Conservation (phyloP, 2,888 invertebrate genomes). For the Aporophyla nigra region DNA sequence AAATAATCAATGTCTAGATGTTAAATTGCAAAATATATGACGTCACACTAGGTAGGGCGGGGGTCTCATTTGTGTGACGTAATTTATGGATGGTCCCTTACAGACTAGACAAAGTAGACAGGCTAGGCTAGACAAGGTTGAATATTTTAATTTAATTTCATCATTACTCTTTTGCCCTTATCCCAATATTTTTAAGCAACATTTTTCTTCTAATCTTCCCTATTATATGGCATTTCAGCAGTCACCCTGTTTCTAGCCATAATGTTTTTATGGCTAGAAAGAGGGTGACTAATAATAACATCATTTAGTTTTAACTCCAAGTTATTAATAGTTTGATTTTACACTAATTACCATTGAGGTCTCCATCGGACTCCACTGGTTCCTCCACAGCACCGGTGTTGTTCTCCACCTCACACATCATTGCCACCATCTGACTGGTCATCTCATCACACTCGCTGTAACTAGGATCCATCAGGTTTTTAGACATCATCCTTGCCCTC, state of each 20-base stretch:
- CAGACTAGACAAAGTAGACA: too few relatives aligned
- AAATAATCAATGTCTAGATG: too few relatives aligned
- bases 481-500: conserved; percentile 75
- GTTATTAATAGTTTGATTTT: neutral
- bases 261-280: neutral
- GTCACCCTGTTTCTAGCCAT: neutral
- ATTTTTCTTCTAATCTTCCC: neutral
- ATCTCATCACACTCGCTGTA: conserved; percentile 73
- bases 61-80: too few relatives aligned
- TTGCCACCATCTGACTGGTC: conserved; percentile 71
- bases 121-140: too few relatives aligned
- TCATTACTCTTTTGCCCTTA: neutral
- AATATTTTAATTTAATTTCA: neutral
- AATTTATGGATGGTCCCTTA: too few relatives aligned
- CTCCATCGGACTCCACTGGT: conserved; percentile 58
- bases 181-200: neutral
- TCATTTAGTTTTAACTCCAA: neutral
- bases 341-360: conserved; percentile 57
- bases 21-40: too few relatives aligned
- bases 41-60: too few relatives aligned
- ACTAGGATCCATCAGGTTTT: conserved; percentile 75
- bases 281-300: neutral
- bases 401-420: conserved; percentile 75
- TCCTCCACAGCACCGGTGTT: conserved; percentile 57
- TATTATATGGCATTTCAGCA: neutral